These are phyloP conservation scores for Heterodera filipjevi DNA, from an alignment of 2,888 invertebrate genomes.

Conservation along the genomic window DNA sequence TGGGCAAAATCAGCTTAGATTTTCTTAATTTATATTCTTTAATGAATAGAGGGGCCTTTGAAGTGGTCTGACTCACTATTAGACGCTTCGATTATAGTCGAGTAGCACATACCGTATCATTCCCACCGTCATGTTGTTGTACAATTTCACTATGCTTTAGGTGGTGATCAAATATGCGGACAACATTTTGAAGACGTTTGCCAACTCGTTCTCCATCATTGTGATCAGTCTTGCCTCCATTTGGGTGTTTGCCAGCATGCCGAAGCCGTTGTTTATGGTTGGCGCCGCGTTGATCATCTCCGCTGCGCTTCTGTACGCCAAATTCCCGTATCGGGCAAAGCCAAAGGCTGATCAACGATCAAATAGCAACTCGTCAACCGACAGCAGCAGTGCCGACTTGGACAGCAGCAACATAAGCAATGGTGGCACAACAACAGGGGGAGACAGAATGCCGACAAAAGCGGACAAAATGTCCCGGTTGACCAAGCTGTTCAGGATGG, in stretches of 20 bases:
- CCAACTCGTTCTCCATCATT: conserved; percentile 93
- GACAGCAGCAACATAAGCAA: neutral
- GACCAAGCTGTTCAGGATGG: conserved; percentile 5
- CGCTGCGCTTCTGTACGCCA: conserved; percentile 54
- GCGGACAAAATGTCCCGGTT: neutral
- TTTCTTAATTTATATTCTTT: no score
- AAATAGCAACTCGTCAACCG: neutral
- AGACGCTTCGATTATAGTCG: no score
- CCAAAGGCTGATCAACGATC: neutral
- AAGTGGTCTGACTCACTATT: no score
- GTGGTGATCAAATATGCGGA: conserved; percentile 7
- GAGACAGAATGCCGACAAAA: neutral
- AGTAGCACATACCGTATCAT: no score
- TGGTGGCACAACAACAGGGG: neutral
- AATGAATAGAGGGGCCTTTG: no score
- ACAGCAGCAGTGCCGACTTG: neutral
- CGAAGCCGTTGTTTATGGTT: conserved; percentile 82
- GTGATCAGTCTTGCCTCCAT: conserved; percentile 71
- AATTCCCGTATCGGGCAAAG: conserved; percentile 7
- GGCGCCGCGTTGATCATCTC: conserved; percentile 77
- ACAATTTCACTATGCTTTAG: neutral
- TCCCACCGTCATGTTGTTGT: no score
- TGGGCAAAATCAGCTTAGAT: no score
- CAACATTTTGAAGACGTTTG: conserved; percentile 65
- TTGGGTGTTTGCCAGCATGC: conserved; percentile 84